Percentiles rank a stretch among this genome's conserved stretches.
These are phyloP conservation scores for Euborellia annulipes DNA, from an alignment of 1,140 invertebrate species.

Conservation along the genomic window DNA sequence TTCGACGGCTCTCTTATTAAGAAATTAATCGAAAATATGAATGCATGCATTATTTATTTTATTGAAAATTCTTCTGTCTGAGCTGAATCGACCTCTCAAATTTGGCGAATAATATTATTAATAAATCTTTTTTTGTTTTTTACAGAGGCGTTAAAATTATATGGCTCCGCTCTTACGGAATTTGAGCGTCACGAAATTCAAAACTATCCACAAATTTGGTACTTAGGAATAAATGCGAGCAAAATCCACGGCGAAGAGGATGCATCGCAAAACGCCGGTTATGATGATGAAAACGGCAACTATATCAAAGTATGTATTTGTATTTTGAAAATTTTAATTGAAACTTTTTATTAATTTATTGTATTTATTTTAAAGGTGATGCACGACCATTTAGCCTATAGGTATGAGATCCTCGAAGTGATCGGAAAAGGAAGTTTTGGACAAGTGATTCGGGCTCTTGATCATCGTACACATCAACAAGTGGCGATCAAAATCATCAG, in stretches of 20 bases:
- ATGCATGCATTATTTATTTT: no score
- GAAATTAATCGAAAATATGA: no score
- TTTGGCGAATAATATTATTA: no score
- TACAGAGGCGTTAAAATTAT: conserved; percentile 63
- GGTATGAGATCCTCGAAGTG: conserved; percentile 90
- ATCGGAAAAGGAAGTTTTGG: conserved; percentile 94
- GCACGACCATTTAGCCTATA: conserved; percentile 86
- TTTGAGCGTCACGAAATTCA: conserved; percentile 72
- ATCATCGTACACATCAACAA: conserved; percentile 83
- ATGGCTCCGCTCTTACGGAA: conserved; percentile 64
- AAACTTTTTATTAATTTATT: no score
- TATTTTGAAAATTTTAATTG: conserved; percentile 8
- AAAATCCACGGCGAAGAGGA: conserved; percentile 70
- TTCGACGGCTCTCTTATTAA: no score
- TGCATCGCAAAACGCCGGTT: conserved; percentile 63
- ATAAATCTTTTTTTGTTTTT: conserved; percentile 20
- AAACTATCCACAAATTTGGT: conserved; percentile 80
- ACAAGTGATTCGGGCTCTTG: conserved; percentile 85
- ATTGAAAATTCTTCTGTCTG: no score
- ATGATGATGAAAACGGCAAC: conserved; percentile 83
- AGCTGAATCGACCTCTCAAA: no score
- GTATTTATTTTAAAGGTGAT: conserved; percentile 47
- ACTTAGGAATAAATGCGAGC: conserved; percentile 65
- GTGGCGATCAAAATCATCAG: conserved; percentile 95
- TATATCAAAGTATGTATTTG: conserved; percentile 60